Evolutionary conservation across 2,888 invertebrate species (phyloP), one percentile per base, ranked within the genome.

Genomic region (Eupithecia subumbrata): DNA sequence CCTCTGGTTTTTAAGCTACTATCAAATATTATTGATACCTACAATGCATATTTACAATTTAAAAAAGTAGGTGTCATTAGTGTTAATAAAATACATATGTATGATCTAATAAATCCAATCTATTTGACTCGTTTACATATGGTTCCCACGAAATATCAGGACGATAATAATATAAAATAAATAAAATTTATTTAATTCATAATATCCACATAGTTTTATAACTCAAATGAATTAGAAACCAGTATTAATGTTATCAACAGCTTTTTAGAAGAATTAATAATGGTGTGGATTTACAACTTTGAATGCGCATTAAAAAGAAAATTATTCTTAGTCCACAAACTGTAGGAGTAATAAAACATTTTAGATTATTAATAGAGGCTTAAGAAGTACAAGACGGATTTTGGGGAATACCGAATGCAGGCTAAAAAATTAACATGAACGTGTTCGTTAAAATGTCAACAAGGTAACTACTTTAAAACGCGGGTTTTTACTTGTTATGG

Each of bases 221-320:
- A 69, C 71, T 67, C 52, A 56, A 71, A 66, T 75, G 74, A 81
- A 72, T 71, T 48, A 79, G 37, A 79, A 83, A 84, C 84, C 80
- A 70, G 82, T 80, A 71, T 71, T 60, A 37, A 72, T 30, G 43
- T 63, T 56, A 66, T 72, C 72, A 69, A 71, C 71, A 69, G 56
- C 71, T 67, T 73, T 70, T 73, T 73, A 76, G 63, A 56, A 66
- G 71, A 71, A 76, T 72, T 40, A 63, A 75, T 40, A 63, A 75
- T 72, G 63, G 67, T 45, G 69, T 75, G 14, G 56, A 72, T 68
- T 71, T 73, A 70, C 69, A 48, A 73, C 69, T 12, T 66, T n/a
- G 16, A 71, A 48, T 70, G 11, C 63, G 43, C 45, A 76, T 72
- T 68, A 70, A 69, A 69, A 73, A n/a, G 18, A 64, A 60, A 34